Evolutionary conservation across 2,888 invertebrate species (phyloP).

Genomic region (Acheta domesticus): DNA sequence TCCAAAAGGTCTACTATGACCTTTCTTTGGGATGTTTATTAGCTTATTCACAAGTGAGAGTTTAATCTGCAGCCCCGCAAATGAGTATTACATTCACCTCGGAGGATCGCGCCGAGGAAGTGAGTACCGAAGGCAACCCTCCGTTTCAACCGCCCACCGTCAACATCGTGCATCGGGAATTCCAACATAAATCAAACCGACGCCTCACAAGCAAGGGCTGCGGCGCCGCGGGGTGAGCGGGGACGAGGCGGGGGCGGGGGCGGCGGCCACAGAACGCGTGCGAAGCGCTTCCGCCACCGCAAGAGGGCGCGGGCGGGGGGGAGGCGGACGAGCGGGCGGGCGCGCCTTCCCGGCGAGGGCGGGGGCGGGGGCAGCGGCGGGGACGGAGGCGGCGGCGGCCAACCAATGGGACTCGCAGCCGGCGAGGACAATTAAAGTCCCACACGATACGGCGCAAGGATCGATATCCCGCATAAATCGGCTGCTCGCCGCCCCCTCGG

Average conservation of each 20-base stretch:
- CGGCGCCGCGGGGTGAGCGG: not conserved
- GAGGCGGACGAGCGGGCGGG: not conserved
- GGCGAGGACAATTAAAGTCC: constrained; percentile 12
- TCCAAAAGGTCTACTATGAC: too few species aligned
- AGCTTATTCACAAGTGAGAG: not conserved
- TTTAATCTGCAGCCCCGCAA: not conserved
- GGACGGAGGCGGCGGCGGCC: not conserved
- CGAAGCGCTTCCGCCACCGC: too few species aligned
- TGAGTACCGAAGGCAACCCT: too few species aligned
- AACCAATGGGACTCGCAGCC: not conserved
- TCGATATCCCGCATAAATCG: constrained; percentile 18
- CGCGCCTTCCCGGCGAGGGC: not conserved
- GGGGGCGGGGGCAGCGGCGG: not conserved
- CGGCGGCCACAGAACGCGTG: not conserved
- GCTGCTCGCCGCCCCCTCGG: not conserved
- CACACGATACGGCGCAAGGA: constrained; percentile 2
- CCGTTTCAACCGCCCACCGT: too few species aligned
- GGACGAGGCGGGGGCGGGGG: not conserved
- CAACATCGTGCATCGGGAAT: too few species aligned
- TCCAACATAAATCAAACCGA: too few species aligned
- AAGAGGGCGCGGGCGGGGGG: not conserved
- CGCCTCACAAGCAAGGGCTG: too few species aligned
- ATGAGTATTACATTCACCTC: too few species aligned
- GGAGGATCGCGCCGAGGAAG: too few species aligned
- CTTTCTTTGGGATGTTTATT: too few species aligned